Evolutionary conservation across 2,797 vertebrate genomes (phyloP).

Genomic region (Aulostomus chinensis): DNA sequence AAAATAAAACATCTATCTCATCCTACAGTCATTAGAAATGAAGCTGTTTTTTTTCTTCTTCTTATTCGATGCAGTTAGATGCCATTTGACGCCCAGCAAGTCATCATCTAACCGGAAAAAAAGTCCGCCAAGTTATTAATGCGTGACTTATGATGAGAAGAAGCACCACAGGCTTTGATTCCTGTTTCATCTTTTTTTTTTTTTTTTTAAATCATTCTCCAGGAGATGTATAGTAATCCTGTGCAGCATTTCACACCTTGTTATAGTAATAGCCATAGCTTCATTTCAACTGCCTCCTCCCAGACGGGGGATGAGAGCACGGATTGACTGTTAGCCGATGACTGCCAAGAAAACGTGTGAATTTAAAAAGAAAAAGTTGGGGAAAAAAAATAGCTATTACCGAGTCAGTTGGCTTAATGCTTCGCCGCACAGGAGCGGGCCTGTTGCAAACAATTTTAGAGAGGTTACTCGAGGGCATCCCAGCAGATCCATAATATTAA

Average conservation of each 20-base stretch:
- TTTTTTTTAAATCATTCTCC: conserved; percentile 26
- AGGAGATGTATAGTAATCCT: conserved; percentile 36
- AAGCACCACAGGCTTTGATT: conserved; percentile 23
- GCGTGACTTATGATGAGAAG: conserved; percentile 11
- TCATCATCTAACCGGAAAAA: conserved; percentile 18
- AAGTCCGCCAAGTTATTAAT: conserved; percentile 18
- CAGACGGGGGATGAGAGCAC: conserved; percentile 41
- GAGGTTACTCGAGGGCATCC: conserved; percentile 41
- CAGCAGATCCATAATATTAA: conserved; percentile 54
- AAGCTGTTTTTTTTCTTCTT: too few species aligned
- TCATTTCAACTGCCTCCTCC: conserved; percentile 44
- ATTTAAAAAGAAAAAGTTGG: conserved; percentile 53
- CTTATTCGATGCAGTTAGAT: too few species aligned
- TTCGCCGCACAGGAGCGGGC: conserved; percentile 6
- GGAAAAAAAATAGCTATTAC: too few species aligned
- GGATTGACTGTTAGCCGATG: conserved; percentile 42
- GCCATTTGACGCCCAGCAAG: conserved; percentile 1
- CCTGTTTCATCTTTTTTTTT: conserved; percentile 24
- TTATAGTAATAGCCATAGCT: conserved; percentile 42
- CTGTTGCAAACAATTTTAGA: conserved; percentile 42
- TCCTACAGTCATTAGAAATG: too few species aligned
- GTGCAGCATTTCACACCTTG: conserved; percentile 49
- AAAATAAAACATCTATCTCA: conserved; percentile 3
- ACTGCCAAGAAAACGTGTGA: conserved; percentile 60
- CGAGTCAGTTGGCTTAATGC: conserved; percentile 23